These are phyloP conservation scores for Paracentrotus lividus DNA, from an alignment of 53 echinoderm and acorn worm genomes.

Conservation along the genomic window DNA sequence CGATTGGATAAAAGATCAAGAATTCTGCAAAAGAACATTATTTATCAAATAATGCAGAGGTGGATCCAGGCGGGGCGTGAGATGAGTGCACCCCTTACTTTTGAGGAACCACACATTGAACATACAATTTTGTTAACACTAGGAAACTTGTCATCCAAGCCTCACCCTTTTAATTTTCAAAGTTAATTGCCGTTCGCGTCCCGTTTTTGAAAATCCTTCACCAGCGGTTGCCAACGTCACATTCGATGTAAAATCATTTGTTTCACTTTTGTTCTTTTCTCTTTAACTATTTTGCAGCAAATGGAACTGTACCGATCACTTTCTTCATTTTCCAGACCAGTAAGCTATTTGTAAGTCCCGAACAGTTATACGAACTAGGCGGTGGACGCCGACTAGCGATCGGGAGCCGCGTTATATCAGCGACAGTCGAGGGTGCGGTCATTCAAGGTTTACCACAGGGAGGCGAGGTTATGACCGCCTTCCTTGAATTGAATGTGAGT, in stretches of 20 bases:
- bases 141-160: too few relatives aligned
- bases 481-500: conserved; percentile 59
- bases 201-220: too few relatives aligned
- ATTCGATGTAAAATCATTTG: background rate
- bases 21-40: too few relatives aligned
- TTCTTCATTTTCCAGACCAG: conserved; percentile 68
- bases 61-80: too few relatives aligned
- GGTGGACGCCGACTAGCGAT: conserved; percentile 23
- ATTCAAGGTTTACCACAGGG: conserved; percentile 37
- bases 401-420: conserved; percentile 66
- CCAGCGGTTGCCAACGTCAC: background rate
- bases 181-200: too few relatives aligned
- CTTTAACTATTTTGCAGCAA: background rate
- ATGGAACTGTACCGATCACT: conserved; percentile 53
- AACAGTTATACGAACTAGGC: conserved; percentile 8
- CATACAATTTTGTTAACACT: too few relatives aligned
- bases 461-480: conserved; percentile 22
- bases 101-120: too few relatives aligned
- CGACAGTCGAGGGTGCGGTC: conserved; percentile 69
- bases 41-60: too few relatives aligned
- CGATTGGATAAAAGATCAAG: too few relatives aligned
- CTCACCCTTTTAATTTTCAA: too few relatives aligned
- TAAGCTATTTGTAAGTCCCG: conserved; percentile 50
- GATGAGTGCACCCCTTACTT: too few relatives aligned
- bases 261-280: background rate